Percentiles rank a stretch among this genome's conserved stretches.
phyloP scores from a whole-genome alignment of 2,888 invertebrate species.

The Brenthis ino region DNA sequence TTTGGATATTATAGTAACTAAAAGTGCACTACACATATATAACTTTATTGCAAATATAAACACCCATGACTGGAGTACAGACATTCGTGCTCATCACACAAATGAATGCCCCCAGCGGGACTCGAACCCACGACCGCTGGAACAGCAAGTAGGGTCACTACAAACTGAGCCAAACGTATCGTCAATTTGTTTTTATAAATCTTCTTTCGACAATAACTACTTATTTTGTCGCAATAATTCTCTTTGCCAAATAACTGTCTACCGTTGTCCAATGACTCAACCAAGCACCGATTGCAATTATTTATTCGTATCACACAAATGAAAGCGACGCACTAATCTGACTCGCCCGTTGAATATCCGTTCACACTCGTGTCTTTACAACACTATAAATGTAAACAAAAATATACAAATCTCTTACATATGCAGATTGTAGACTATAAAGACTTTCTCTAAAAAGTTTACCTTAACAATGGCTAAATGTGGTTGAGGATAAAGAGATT shows the following conservation, averaged over 20 bases:
- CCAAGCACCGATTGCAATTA: constrained; percentile 14
- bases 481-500: neutral
- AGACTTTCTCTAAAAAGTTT: constrained; percentile 35
- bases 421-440: constrained; percentile 23
- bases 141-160: no score
- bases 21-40: no score
- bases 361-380: constrained; percentile 36
- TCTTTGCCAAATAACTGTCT: neutral
- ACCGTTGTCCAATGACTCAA: constrained; percentile 16
- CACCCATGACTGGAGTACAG: no score
- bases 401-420: constrained; percentile 19
- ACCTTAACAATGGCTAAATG: neutral
- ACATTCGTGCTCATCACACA: no score
- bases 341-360: constrained; percentile 39
- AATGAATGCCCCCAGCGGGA: no score
- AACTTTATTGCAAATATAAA: no score
- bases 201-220: no score
- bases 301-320: constrained; percentile 44
- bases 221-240: neutral
- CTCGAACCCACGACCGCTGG: no score
- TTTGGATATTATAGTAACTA: no score
- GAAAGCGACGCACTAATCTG: constrained; percentile 48
- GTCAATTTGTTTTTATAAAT: no score
- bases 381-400: constrained; percentile 38
- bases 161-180: no score